Conservation (phyloP, 1,140 invertebrate species). For the Apis laboriosa region DNA sequence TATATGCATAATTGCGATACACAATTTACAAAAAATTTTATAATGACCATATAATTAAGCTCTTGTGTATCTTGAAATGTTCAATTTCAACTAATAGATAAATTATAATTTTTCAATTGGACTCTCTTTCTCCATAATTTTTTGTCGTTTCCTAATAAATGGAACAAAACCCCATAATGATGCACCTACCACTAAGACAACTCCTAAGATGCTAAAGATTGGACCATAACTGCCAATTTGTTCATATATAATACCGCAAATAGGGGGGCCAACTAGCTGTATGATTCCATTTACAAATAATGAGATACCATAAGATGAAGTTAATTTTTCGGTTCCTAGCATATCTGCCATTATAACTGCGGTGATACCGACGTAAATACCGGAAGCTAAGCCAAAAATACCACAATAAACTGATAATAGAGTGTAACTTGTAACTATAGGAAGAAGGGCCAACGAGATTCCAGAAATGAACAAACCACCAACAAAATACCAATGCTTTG, state of each 20-base stretch:
- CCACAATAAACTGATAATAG: constrained; percentile 86
- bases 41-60: constrained; percentile 35
- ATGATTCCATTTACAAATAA: constrained; percentile 91
- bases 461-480: constrained; percentile 89
- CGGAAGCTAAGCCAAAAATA: constrained; percentile 89
- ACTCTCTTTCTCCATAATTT: constrained; percentile 59
- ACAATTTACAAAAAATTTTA: constrained; percentile 6
- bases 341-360: constrained; percentile 93
- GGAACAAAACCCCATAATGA: constrained; percentile 88
- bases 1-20: constrained; percentile 19
- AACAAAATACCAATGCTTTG: constrained; percentile 91
- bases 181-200: constrained; percentile 87
- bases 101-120: constrained; percentile 67
- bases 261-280: constrained; percentile 89
- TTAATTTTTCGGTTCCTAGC: constrained; percentile 90
- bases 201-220: constrained; percentile 87
- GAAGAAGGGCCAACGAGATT: constrained; percentile 86
- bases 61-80: constrained; percentile 14
- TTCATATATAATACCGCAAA: constrained; percentile 87
- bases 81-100: background rate
- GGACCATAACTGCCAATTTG: constrained; percentile 85
- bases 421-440: constrained; percentile 82
- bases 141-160: constrained; percentile 82
- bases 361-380: constrained; percentile 92
- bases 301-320: constrained; percentile 92